Evolutionary conservation across 2,113 vertebrate genomes (phyloP).

Genomic region (Pygoscelis adeliae): DNA sequence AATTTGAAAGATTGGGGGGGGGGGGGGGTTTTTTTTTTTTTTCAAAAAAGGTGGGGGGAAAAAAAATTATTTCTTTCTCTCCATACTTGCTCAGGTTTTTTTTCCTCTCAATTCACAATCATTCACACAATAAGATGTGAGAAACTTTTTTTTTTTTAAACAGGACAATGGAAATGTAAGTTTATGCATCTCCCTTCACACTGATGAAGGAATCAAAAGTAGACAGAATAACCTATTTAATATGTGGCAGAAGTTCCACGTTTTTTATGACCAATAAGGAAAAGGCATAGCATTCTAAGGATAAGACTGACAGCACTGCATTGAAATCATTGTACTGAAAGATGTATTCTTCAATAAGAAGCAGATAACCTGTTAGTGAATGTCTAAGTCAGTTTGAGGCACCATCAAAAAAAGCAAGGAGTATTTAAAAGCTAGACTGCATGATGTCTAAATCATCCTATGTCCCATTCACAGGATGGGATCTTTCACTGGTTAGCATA

Average conservation of each 20-base stretch:
- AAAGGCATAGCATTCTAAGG: neutral
- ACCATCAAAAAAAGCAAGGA: neutral
- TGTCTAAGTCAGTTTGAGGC: neutral
- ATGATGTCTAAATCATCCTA: neutral
- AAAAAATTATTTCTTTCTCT: neutral
- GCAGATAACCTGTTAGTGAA: neutral
- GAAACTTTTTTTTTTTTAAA: neutral
- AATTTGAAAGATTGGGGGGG: neutral
- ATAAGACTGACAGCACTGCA: neutral
- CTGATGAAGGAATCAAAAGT: neutral
- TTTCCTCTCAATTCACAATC: neutral
- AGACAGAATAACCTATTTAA: neutral
- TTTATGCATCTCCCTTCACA: neutral
- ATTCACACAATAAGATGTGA: neutral
- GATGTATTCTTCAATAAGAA: neutral
- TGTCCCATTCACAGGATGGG: neutral
- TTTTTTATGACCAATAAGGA: neutral
- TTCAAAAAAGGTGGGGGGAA: neutral
- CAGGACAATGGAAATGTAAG: neutral
- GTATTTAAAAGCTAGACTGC: neutral
- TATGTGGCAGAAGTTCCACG: neutral
- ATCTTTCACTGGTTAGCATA: neutral
- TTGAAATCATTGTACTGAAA: neutral
- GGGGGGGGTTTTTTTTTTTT: rapidly evolving
- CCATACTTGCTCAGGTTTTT: neutral